Conservation (phyloP, 2,797 vertebrate species). For the Chaetophractus vellerosus region DNA sequence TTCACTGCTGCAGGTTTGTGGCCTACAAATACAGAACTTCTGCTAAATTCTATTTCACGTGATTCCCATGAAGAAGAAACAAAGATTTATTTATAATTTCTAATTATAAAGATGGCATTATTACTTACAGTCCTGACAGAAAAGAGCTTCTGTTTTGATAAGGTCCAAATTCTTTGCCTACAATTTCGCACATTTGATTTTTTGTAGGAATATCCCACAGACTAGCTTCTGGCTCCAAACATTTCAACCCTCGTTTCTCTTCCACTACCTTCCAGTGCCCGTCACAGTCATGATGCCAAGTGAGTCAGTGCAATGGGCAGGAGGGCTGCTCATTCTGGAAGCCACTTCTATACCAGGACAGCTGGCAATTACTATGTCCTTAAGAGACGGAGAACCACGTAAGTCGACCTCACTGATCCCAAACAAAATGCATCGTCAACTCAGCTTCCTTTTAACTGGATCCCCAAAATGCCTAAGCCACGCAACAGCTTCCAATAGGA, state of each 20-base stretch:
- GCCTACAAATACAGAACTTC: not conserved
- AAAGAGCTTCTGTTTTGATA: slow-evolving; percentile 35
- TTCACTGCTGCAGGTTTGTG: not conserved
- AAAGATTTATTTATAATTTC: not conserved
- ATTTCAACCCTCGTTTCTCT: slow-evolving; percentile 29
- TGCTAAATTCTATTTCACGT: not conserved
- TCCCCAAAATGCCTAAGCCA: not conserved
- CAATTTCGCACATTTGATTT: not conserved
- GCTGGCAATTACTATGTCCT: not conserved
- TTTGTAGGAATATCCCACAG: not conserved
- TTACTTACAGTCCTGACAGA: not conserved
- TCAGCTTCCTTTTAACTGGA: slow-evolving; percentile 17
- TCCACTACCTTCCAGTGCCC: not conserved
- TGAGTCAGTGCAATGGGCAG: not conserved
- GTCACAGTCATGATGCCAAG: not conserved
- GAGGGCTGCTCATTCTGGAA: not conserved
- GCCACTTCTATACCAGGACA: not conserved
- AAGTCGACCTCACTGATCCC: not conserved
- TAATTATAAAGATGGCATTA: not conserved
- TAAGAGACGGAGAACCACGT: not conserved
- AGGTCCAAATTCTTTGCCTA: not conserved
- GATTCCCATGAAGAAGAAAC: not conserved
- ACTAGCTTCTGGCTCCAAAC: not conserved
- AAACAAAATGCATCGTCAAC: not conserved
- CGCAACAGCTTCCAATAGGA: not conserved